Percentiles rank a stretch among this genome's conserved stretches.
These are phyloP conservation scores for Cephalopachus bancanus DNA, from an alignment of 2,797 vertebrate genomes.

Conservation along the genomic window DNA sequence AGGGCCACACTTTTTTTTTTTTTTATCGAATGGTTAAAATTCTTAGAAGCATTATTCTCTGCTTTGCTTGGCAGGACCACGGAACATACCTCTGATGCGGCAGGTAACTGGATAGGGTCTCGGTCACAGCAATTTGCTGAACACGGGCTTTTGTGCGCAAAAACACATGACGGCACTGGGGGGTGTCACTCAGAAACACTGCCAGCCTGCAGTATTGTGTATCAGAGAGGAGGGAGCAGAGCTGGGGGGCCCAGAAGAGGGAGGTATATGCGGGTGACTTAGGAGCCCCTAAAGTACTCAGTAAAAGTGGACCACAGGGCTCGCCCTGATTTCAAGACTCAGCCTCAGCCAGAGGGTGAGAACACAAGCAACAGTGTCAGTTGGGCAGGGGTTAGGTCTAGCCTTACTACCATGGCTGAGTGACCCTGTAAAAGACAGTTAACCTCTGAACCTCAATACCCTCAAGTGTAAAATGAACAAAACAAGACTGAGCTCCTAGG, in stretches of 20 bases:
- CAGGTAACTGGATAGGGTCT: conserved; percentile 89
- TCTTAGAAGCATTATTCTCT: conserved; percentile 86
- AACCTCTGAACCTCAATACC: neutral
- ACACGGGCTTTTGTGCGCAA: conserved; percentile 83
- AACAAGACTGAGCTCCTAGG: neutral
- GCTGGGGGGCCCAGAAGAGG: neutral
- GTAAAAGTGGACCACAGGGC: neutral
- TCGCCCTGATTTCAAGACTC: neutral
- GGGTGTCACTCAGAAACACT: conserved; percentile 77
- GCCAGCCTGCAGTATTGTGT: conserved; percentile 24
- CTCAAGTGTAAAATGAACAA: neutral
- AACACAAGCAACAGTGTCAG: neutral
- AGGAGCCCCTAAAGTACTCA: neutral
- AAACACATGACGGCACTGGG: conserved; percentile 80
- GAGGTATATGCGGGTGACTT: neutral
- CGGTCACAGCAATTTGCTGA: conserved; percentile 87
- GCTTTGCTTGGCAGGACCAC: conserved; percentile 89
- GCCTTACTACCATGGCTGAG: neutral
- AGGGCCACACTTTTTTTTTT: conserved; percentile 62
- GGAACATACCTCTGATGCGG: conserved; percentile 85
- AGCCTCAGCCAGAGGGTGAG: neutral
- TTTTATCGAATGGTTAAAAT: conserved; percentile 84
- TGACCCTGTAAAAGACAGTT: neutral
- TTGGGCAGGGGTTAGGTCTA: neutral
- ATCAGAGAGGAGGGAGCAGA: neutral